Percentiles rank a stretch among this genome's conserved stretches.
phyloP scores from a whole-genome alignment of 2,113 vertebrate species.

The Semnornis frantzii region DNA sequence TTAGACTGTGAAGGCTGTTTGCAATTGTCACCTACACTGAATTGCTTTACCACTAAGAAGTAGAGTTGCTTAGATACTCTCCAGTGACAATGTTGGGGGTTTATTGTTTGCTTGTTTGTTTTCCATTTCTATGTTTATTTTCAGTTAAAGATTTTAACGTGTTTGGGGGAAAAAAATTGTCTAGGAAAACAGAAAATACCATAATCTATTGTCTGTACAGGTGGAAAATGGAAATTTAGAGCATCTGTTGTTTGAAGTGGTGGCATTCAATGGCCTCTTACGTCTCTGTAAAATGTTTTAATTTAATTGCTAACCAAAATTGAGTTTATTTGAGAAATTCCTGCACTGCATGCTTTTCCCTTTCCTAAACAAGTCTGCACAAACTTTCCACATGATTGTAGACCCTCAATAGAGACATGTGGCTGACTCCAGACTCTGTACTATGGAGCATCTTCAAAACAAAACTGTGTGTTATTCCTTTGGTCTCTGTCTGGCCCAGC shows the following conservation, averaged over 20 bases:
- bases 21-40: not conserved
- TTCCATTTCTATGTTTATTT: not conserved
- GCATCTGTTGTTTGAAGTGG: not conserved
- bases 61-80: not conserved
- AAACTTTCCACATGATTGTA: not conserved
- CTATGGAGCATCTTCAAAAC: not conserved
- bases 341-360: not conserved
- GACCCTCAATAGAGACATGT: not conserved
- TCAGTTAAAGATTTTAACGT: not conserved
- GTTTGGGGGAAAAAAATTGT: not conserved
- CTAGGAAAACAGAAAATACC: not conserved
- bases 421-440: not conserved
- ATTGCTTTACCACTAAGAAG: not conserved
- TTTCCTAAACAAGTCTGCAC: not conserved
- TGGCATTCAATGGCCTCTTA: not conserved
- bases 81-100: not conserved
- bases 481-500: not conserved
- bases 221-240: not conserved
- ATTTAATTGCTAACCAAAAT: not conserved
- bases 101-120: not conserved
- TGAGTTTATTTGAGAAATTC: not conserved
- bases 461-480: not conserved
- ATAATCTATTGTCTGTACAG: not conserved
- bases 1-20: not conserved
- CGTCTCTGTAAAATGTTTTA: not conserved